Conservation (phyloP, 2,113 vertebrate genomes). For the Lycocorax pyrrhopterus region DNA sequence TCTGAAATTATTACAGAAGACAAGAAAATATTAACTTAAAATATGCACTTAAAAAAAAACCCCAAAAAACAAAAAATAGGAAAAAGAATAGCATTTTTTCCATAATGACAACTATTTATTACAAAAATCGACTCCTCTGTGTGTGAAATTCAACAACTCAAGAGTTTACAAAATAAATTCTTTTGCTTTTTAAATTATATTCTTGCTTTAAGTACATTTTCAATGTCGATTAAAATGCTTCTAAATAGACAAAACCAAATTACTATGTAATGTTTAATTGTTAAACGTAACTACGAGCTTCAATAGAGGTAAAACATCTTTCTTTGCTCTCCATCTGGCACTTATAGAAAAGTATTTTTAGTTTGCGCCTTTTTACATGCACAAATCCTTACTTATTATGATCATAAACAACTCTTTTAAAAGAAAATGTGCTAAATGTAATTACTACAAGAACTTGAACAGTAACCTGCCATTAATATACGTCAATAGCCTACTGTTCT, state of each 20-base stretch:
- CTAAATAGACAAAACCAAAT: neutral
- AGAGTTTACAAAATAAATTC: neutral
- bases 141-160: neutral
- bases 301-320: neutral
- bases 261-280: neutral
- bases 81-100: neutral
- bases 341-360: neutral
- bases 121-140: neutral
- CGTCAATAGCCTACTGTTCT: neutral
- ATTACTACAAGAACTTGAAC: neutral
- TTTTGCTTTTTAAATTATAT: neutral
- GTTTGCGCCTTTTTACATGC: neutral
- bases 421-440: neutral
- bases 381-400: neutral
- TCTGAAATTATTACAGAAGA: conserved; percentile 78
- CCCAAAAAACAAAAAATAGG: neutral
- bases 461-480: neutral
- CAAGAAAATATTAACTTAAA: conserved; percentile 49
- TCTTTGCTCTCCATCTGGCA: neutral
- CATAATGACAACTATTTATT: neutral
- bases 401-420: neutral
- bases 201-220: neutral
- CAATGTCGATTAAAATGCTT: neutral
- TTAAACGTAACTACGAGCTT: neutral
- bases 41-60: neutral